Base-by-base conservation (phyloP, 2,888 invertebrate genomes). In the Acanthoscelides obtectus region DNA sequence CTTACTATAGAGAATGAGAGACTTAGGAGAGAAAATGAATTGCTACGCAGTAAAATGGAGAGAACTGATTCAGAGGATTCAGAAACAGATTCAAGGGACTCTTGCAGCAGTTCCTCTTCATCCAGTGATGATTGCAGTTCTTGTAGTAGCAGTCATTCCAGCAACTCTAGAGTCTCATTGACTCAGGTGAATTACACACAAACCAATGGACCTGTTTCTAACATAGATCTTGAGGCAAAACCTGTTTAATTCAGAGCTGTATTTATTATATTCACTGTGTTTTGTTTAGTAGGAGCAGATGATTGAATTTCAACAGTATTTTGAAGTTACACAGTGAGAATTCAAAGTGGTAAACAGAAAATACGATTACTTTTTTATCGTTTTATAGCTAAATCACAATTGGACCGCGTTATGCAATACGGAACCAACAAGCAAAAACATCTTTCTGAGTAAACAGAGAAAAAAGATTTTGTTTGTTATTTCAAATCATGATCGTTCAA, bases 1-100 rank as follows among this genome's bases (percentile, higher is more conserved):
- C 86, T 92, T 64, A 87, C 88, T 72, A 80, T 88, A 70, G 88
- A 90, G 72, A 92, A 91, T 83, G 91, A 92, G 76, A 87, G 89
- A 75, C 81, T 92, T 45, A 85, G 87, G 73, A 81, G 88, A 64
- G 92, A 93, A 82, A 91, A 90, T 84, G 90, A 90, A 78, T 85
- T 87, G 76, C 83, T 92, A 74, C 86, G 87, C 22, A 84, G 85
- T 72, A 87, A 86, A 77, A 73, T 79, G 19, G 69, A 64, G 21
- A 76, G 75, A 68, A 78, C 80, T 22, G 83, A 84, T 75, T 84
- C 84, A 12, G 85, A 84, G 75, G 91, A 91, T 81, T 90, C 90
- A 3, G 91, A 84, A 74, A 84, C 84, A 19, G 84, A 84, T 75
- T 84, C 84, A 1, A 83, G 83, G 77, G 83, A 84, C 76, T 82